phyloP scores from a whole-genome alignment of 2,113 vertebrate genomes.

The Pygoscelis antarcticus region DNA sequence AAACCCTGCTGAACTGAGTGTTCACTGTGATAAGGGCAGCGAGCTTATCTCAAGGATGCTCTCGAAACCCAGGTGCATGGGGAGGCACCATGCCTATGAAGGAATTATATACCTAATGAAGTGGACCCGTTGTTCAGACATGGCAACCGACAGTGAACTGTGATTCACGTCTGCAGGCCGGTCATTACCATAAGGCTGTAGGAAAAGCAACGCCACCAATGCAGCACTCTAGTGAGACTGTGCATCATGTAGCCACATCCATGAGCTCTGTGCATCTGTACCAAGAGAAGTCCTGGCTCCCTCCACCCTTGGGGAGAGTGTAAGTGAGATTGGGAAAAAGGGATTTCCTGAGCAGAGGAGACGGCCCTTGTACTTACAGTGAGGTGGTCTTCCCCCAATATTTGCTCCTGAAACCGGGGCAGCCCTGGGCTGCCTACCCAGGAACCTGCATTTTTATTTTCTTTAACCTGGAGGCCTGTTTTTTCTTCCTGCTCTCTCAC shows the following conservation, averaged over 20 bases:
- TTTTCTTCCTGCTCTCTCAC: background rate
- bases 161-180: rapidly evolving
- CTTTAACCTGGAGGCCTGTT: background rate
- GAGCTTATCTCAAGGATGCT: background rate
- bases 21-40: background rate
- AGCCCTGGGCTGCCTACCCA: background rate
- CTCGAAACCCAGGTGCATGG: background rate
- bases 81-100: background rate
- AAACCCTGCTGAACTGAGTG: background rate
- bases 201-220: background rate
- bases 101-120: background rate
- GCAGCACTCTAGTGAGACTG: background rate
- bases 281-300: background rate
- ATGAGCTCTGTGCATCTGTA: background rate
- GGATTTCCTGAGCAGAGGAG: background rate
- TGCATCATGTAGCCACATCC: rapidly evolving
- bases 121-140: background rate
- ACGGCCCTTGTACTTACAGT: background rate
- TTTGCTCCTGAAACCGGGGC: background rate
- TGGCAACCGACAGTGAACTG: background rate
- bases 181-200: rapidly evolving
- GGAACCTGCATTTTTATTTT: background rate
- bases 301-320: background rate
- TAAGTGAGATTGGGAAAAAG: background rate
- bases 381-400: background rate